Conservation (phyloP, 2,888 invertebrate genomes). For the Macaria liturata region DNA sequence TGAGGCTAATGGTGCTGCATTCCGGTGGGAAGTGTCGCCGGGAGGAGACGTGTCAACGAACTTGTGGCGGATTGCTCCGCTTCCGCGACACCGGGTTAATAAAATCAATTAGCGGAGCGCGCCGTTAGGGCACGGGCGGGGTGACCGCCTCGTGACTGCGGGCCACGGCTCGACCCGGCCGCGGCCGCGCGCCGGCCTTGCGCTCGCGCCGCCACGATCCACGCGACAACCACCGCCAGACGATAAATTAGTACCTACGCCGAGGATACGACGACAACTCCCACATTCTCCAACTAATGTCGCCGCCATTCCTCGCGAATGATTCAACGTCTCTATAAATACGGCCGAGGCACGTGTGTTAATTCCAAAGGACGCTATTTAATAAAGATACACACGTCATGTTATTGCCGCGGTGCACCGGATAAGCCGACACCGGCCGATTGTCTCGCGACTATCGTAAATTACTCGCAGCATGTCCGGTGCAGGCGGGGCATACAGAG, state of each 20-base stretch:
- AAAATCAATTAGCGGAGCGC: slow-evolving; percentile 62
- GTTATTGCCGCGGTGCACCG: slow-evolving; percentile 78
- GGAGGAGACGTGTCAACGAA: slow-evolving; percentile 70
- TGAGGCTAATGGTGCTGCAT: slow-evolving; percentile 59
- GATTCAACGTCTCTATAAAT: slow-evolving; percentile 70
- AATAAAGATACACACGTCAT: slow-evolving; percentile 79
- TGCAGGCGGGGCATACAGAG: slow-evolving; percentile 73
- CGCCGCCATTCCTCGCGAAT: slow-evolving; percentile 54
- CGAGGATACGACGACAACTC: slow-evolving; percentile 33
- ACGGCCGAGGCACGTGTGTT: slow-evolving; percentile 69
- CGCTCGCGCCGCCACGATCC: no score
- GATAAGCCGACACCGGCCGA: slow-evolving; percentile 78
- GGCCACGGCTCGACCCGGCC: neutral
- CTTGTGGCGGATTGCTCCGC: slow-evolving; percentile 64
- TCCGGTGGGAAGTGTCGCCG: slow-evolving; percentile 58
- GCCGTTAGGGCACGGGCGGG: slow-evolving; percentile 46
- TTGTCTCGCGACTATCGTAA: slow-evolving; percentile 80
- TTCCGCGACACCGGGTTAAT: slow-evolving; percentile 65
- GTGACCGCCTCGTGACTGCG: slow-evolving; percentile 24
- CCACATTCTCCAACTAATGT: slow-evolving; percentile 46
- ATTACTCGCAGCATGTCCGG: slow-evolving; percentile 78
- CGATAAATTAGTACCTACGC: slow-evolving; percentile 36
- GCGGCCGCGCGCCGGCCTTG: no score
- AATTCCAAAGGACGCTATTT: slow-evolving; percentile 73
- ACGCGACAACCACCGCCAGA: slow-evolving; percentile 23